Base-by-base conservation (phyloP, 2,113 vertebrate species). In the Solea senegalensis region DNA sequence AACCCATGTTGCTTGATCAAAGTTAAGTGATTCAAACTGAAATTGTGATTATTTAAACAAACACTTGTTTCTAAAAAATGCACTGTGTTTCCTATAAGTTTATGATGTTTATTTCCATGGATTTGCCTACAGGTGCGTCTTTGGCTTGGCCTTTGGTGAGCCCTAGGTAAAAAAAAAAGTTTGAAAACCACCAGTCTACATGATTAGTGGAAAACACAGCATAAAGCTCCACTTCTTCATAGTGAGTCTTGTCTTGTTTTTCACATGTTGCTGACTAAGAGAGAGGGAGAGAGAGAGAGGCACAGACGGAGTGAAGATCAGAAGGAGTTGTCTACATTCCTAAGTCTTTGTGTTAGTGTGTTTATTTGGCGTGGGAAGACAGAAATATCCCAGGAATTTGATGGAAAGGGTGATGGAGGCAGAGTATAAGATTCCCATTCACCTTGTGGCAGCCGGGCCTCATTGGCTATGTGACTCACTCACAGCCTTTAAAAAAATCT, bases 381-480 rank as follows among this genome's bases (percentile, higher is more conserved):
- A 65, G 40, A 83, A 84, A 72, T 48, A 87, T 87, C 71, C 27
- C 54, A 72, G 86, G 83, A 88, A 91, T 91, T 81, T 85, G 71
- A 88, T 78, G 73, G 72, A 52, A 80, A 63, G 53, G 76, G 71
- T 67, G 53, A 66, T 74, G 67, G 62, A 76, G 62, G 53, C 49
- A 41, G 49, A 54, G 68, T 28, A 59, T 54, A 74, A 70, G 64
- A 78, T 83, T 77, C 66, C 43, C 43, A n/a, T 72, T 68, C 50
- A 80, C 77, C 66, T 74, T 53, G 41, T 66, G 50, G 65, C 50
- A 43, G 53, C 55, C 34, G 50, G n/a, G 21, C 34, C 45, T 61
- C 58, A 40, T 54, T 72, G 27, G 41, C 77, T 53, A 26, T 27
- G 46, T 28, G 48, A 48, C 49, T 66, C 16, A 66, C 28, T 51